Conservation (phyloP, 2,113 vertebrate genomes). For the Tympanuchus pallidicinctus region DNA sequence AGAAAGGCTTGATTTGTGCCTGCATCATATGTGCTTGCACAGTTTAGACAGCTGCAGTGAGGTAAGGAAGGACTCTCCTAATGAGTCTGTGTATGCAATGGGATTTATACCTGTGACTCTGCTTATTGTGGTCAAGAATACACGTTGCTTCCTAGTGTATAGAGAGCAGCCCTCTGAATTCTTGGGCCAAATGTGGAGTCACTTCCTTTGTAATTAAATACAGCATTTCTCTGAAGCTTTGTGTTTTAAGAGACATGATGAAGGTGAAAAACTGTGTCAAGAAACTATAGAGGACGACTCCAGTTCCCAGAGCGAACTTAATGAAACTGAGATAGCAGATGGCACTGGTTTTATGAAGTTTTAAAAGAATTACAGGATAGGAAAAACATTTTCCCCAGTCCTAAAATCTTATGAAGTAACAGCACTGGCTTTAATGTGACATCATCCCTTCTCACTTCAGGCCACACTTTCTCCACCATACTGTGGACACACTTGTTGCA, state of each 20-base stretch:
- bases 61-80: background rate
- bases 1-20: conserved; percentile 14
- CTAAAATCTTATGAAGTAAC: background rate
- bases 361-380: background rate
- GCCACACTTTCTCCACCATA: background rate
- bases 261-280: background rate
- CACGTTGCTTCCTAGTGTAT: background rate
- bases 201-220: background rate
- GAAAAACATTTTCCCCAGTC: background rate
- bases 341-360: background rate
- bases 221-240: background rate
- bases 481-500: background rate
- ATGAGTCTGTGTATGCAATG: background rate
- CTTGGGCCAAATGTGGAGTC: background rate
- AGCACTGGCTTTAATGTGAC: background rate
- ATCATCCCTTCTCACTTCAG: background rate
- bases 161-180: background rate
- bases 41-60: conserved; percentile 49
- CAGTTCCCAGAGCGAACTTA: background rate
- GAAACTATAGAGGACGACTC: background rate
- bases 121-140: background rate
- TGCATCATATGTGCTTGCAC: rapidly evolving
- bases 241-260: background rate
- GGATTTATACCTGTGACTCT: background rate
- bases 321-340: background rate